Evolutionary conservation across 2,888 invertebrate species (phyloP).

Genomic region (Pharmacophagus antenor): DNA sequence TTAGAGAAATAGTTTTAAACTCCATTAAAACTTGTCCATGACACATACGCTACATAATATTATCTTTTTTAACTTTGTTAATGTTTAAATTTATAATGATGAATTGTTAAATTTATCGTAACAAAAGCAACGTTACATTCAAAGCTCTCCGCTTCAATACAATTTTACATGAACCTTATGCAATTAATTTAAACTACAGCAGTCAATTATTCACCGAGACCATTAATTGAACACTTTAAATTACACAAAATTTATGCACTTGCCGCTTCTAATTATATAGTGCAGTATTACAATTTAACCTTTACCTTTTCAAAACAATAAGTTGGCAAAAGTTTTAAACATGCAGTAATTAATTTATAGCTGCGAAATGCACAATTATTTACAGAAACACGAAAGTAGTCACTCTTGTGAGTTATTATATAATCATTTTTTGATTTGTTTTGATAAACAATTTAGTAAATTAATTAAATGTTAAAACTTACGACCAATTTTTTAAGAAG

Average conservation of each 20-base stretch:
- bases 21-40: no score
- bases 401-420: no score
- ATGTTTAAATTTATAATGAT: no score
- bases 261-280: not conserved
- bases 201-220: constrained; percentile 1
- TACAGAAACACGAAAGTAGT: not conserved
- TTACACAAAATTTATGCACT: constrained; percentile 7
- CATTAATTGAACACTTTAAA: constrained; percentile 7
- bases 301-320: not conserved
- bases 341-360: not conserved
- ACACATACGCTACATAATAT: no score
- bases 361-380: not conserved
- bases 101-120: no score
- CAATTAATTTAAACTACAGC: constrained; percentile 4
- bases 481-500: no score
- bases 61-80: no score
- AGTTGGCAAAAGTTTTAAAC: not conserved
- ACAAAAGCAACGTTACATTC: not conserved
- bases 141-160: not conserved
- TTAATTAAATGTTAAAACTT: no score
- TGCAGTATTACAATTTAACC: not conserved
- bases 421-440: no score
- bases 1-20: no score
- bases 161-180: not conserved
- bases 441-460: no score